phyloP scores from a whole-genome alignment of 2,888 invertebrate species.

The Ametastegia equiseti region DNA sequence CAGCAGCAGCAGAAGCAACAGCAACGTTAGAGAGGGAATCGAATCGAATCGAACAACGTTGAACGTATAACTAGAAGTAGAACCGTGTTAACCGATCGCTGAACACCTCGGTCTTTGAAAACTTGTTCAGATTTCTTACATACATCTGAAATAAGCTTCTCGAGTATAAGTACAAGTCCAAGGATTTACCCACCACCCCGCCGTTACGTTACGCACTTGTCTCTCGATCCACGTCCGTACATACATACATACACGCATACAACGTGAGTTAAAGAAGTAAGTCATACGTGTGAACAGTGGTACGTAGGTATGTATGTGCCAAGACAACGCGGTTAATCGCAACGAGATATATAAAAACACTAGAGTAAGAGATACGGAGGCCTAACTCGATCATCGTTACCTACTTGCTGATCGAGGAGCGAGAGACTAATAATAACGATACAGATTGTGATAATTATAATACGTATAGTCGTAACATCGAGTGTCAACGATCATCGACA shows the following conservation, averaged over 20 bases:
- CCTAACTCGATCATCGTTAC: background rate
- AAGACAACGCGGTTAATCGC: background rate
- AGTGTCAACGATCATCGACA: background rate
- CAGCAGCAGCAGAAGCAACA: constrained; percentile 49
- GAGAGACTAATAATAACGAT: no score
- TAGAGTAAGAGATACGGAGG: background rate
- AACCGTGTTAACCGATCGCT: background rate
- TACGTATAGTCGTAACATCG: background rate
- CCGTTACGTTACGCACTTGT: background rate
- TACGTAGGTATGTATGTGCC: no score
- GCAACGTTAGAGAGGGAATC: background rate
- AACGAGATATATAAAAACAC: background rate
- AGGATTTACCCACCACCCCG: background rate
- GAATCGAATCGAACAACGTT: background rate
- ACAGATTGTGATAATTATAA: no score
- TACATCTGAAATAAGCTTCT: background rate
- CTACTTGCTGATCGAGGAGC: no score
- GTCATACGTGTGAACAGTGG: no score
- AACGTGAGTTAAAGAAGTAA: no score
- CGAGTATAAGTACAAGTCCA: background rate
- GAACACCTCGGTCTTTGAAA: background rate
- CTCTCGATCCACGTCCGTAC: background rate
- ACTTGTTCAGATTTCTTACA: background rate
- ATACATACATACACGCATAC: background rate
- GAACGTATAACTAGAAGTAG: constrained; percentile 1